A percentile compares a stretch with the other conserved stretches of the same genome.
These are phyloP conservation scores for Drosophila nikananu DNA, from an alignment of 1,140 invertebrate genomes.

Conservation along the genomic window DNA sequence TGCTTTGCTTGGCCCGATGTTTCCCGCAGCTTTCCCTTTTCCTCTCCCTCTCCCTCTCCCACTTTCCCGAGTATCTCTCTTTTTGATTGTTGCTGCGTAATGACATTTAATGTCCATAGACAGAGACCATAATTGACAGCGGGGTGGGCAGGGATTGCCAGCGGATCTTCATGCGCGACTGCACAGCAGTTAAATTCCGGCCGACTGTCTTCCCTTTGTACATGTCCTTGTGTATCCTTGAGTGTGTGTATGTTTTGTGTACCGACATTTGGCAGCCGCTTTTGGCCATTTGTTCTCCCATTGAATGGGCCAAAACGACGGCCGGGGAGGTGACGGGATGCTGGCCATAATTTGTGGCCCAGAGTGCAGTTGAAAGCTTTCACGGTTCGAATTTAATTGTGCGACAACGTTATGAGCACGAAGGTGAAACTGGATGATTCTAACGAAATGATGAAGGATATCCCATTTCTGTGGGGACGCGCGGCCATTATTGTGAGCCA, in stretches of 20 bases:
- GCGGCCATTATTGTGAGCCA: conserved; percentile 15
- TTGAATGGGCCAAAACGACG: conserved; percentile 38
- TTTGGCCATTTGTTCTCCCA: conserved; percentile 56
- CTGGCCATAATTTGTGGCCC: conserved; percentile 56
- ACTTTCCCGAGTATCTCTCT: conserved; percentile 24
- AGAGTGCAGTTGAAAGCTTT: conserved; percentile 55
- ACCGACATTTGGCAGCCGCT: conserved; percentile 59
- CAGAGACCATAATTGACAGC: conserved; percentile 76
- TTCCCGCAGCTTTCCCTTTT: conserved; percentile 1
- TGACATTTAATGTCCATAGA: conserved; percentile 81
- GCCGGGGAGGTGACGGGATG: not conserved
- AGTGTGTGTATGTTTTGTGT: conserved; percentile 36
- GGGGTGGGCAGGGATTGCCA: conserved; percentile 22
- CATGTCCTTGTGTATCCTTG: conserved; percentile 24
- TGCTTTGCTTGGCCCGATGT: conserved; percentile 69
- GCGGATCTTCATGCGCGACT: conserved; percentile 68
- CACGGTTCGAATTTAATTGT: conserved; percentile 67
- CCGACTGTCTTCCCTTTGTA: conserved; percentile 52
- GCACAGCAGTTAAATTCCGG: conserved; percentile 78
- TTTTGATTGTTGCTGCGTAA: conserved; percentile 81
- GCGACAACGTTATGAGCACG: conserved; percentile 74
- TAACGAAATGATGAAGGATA: conserved; percentile 35
- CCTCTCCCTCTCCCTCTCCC: not conserved
- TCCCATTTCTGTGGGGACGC: conserved; percentile 3
- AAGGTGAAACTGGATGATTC: conserved; percentile 43